A percentile compares a stretch with the other conserved stretches of the same genome.
phyloP scores from a whole-genome alignment of 2,113 vertebrate species.

The Callipepla squamata region DNA sequence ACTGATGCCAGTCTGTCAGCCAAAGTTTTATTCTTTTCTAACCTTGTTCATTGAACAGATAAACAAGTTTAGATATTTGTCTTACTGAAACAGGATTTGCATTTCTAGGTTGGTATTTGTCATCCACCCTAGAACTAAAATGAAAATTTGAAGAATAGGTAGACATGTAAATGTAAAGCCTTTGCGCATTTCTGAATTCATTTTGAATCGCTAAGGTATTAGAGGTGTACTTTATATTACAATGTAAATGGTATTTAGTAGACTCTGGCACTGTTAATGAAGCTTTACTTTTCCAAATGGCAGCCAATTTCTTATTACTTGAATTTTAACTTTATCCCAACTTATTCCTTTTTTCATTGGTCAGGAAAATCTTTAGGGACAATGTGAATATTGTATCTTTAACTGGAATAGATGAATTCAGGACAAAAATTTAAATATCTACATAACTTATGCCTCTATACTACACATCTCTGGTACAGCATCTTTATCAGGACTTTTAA shows the following conservation, averaged over 20 bases:
- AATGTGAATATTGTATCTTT: not conserved
- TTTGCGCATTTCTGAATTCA: not conserved
- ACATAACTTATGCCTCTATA: not conserved
- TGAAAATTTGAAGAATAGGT: not conserved
- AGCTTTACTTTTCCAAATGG: not conserved
- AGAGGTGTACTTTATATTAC: not conserved
- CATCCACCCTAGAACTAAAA: not conserved
- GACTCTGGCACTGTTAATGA: not conserved
- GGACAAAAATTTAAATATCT: not conserved
- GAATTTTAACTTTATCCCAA: not conserved
- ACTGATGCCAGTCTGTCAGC: not conserved
- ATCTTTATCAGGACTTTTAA: not conserved
- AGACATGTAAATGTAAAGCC: not conserved
- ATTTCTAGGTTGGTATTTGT: not conserved
- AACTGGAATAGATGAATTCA: not conserved
- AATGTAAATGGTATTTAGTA: not conserved
- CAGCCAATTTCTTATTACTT: not conserved
- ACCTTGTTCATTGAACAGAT: not conserved
- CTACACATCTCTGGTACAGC: not conserved
- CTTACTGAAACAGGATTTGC: not conserved
- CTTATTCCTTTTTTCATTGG: not conserved
- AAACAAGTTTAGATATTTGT: not conserved
- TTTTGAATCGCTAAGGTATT: not conserved
- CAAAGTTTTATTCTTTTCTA: not conserved
- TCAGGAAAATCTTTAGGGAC: not conserved